phyloP scores from a whole-genome alignment of 2,113 vertebrate genomes.

The Chunga burmeisteri region DNA sequence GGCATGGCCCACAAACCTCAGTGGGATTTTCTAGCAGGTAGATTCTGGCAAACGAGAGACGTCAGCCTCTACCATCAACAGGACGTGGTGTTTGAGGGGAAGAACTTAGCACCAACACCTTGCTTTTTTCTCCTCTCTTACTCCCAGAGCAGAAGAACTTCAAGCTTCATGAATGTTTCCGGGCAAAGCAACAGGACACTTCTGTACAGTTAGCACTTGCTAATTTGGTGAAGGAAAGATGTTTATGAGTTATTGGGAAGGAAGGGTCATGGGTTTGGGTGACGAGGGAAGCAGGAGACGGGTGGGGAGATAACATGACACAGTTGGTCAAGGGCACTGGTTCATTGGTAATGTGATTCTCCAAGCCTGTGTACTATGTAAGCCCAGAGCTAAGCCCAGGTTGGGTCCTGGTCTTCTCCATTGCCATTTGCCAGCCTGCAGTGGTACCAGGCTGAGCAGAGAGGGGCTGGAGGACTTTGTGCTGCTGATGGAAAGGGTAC shows the following conservation, averaged over 20 bases:
- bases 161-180: background rate
- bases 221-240: background rate
- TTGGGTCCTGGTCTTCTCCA: background rate
- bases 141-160: background rate
- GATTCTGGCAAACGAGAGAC: background rate
- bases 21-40: background rate
- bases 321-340: background rate
- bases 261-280: background rate
- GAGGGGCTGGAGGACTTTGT: background rate
- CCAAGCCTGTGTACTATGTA: background rate
- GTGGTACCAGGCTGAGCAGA: background rate
- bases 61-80: background rate
- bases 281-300: background rate
- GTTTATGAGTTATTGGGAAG: background rate
- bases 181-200: background rate
- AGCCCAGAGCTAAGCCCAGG: background rate
- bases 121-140: background rate
- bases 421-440: background rate
- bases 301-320: fast-evolving
- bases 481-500: background rate
- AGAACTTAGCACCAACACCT: background rate
- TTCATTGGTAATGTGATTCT: background rate
- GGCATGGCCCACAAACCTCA: fast-evolving
- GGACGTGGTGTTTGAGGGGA: background rate
- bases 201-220: background rate